These are phyloP conservation scores for Gonatopus flavifemur DNA, from an alignment of 1,140 invertebrate species.

Conservation along the genomic window DNA sequence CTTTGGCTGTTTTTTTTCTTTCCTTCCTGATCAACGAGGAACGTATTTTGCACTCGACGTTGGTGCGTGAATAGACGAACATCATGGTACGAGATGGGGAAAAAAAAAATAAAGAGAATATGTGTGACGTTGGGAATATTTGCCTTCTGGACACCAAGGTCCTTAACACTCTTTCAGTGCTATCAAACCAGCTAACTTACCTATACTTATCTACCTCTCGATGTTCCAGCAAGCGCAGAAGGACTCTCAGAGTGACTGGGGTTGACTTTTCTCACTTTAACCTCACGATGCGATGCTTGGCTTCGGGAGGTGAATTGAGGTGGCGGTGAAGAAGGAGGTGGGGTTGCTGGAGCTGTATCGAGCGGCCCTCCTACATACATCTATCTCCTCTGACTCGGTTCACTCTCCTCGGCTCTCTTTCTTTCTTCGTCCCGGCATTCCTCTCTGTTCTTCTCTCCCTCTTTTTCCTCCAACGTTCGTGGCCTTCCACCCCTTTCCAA, in stretches of 20 bases:
- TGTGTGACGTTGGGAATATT: too few relatives aligned
- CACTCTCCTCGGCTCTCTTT: slow-evolving; percentile 37
- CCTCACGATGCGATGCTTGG: slow-evolving; percentile 58
- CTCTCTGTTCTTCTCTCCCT: slow-evolving; percentile 43
- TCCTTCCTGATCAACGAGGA: too few relatives aligned
- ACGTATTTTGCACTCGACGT: too few relatives aligned
- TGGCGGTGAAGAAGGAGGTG: slow-evolving; percentile 36
- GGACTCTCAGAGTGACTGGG: slow-evolving; percentile 51
- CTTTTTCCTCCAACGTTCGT: slow-evolving; percentile 55
- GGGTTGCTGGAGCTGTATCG: slow-evolving; percentile 59
- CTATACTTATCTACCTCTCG: slow-evolving; percentile 13
- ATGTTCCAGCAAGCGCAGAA: slow-evolving; percentile 43
- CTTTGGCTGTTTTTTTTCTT: too few relatives aligned
- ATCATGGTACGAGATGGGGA: too few relatives aligned
- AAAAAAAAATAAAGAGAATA: too few relatives aligned
- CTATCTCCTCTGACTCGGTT: slow-evolving; percentile 56
- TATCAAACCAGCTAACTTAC: slow-evolving; percentile 8
- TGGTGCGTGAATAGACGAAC: too few relatives aligned
- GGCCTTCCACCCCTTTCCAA: slow-evolving; percentile 46
- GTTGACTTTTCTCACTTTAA: slow-evolving; percentile 60
- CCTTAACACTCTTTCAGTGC: slow-evolving; percentile 15
- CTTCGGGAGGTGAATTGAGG: slow-evolving; percentile 37
- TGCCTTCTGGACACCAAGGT: slow-evolving; percentile 8
- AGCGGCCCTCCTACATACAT: slow-evolving; percentile 60
- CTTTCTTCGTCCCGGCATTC: slow-evolving; percentile 2